phyloP scores from a whole-genome alignment of 2,113 vertebrate species.

The Spheniscus mendiculus region DNA sequence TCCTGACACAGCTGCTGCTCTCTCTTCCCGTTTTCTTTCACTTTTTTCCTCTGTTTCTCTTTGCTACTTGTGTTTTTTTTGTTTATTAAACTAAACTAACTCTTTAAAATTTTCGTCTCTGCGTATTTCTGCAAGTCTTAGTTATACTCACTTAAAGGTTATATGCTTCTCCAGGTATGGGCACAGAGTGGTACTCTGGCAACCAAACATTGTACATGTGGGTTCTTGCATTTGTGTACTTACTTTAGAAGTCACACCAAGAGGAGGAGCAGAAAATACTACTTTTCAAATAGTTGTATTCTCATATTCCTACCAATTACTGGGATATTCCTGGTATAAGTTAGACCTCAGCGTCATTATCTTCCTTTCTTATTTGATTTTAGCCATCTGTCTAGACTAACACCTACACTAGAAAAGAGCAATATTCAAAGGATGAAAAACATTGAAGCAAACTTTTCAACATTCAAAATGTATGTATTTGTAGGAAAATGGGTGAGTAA shows the following conservation, averaged over 20 bases:
- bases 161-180: not conserved
- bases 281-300: not conserved
- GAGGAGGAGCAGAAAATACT: not conserved
- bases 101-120: not conserved
- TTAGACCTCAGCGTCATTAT: not conserved
- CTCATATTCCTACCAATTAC: not conserved
- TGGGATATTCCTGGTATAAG: not conserved
- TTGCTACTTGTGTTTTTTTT: not conserved
- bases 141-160: not conserved
- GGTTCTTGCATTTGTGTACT: not conserved
- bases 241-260: not conserved
- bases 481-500: not conserved
- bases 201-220: rapidly evolving
- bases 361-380: not conserved
- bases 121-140: not conserved
- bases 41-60: not conserved
- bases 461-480: not conserved
- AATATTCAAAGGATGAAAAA: not conserved
- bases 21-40: not conserved
- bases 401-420: not conserved
- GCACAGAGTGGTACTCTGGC: not conserved
- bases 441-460: not conserved
- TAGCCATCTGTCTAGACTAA: not conserved
- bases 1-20: not conserved
- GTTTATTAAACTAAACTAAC: not conserved